Base-by-base conservation (phyloP, 64 coral and sea anemone genomes). In the Pachyseris speciosa region DNA sequence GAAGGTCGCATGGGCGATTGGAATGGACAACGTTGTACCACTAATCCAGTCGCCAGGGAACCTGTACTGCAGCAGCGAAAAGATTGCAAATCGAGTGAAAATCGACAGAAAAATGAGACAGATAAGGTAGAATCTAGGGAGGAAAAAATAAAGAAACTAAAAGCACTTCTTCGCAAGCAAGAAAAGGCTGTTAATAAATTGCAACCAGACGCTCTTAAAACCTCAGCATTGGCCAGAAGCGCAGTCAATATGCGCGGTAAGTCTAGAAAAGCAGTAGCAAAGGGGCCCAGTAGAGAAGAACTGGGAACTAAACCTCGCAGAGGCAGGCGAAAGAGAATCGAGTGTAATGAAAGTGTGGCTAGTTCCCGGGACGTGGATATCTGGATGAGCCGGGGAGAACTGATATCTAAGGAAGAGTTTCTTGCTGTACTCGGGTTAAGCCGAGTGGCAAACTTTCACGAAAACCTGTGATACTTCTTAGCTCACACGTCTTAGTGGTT, bases 331-430 rank as follows among this genome's bases (percentile, higher is more conserved):
- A 78, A 28, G 12, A 78, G 34, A 55, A 4, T 55, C 1, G 75
- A 78, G 75, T 31, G 10, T 78, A 12, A 8, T 78, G 15, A 31
- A 3, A 73, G 1, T 39, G 43, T 50, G 11, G 31, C 27, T 26
- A 51, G 13, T 53, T 32, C 45, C 27, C 49, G 75, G 30, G 75
- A 78, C 36, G 47, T 78, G 33, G 75, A 78, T 10, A 57, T 78
- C 25, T 55, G 11, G 75, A 78, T 78, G 75, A 78, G 75, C 30
- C 11, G 49, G 36, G 75, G 75, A 51, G 45, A 78, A 30, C 75
- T 78, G 28, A 78, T 78, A 6, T 55, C 49, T 52, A 57, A 78
- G 29, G 75, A 78, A 6, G 75, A 78, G 48, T 78, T 78, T 55
- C 47, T 78, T 0, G 75, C 75, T 57, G 45, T 50, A 4, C 2